Conservation (phyloP, 2,888 invertebrate genomes). For the Galerucella nymphaeae region DNA sequence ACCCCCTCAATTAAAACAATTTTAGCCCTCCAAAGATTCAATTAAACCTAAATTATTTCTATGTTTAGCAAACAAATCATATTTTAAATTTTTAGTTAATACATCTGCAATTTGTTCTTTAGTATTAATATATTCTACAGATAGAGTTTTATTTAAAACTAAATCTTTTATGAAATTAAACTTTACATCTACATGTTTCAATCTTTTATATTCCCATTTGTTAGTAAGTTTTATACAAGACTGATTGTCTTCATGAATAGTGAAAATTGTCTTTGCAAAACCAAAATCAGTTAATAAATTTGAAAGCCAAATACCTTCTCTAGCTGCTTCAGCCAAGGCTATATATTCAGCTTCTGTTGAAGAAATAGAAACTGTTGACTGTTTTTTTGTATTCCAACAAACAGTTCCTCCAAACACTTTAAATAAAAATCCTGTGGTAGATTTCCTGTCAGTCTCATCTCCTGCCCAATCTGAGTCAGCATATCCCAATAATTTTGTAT, state of each 20-base stretch:
- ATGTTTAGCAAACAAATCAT: no score
- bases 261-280: slow-evolving; percentile 9
- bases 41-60: no score
- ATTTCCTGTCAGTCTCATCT: slow-evolving; percentile 48
- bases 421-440: slow-evolving; percentile 53
- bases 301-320: slow-evolving; percentile 49
- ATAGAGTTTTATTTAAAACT: slow-evolving; percentile 18
- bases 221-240: slow-evolving; percentile 31
- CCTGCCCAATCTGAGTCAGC: slow-evolving; percentile 51
- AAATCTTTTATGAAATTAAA: slow-evolving; percentile 35
- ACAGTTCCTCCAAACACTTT: slow-evolving; percentile 49
- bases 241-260: slow-evolving; percentile 6
- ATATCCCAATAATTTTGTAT: no score
- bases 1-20: background rate
- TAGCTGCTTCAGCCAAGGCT: slow-evolving; percentile 48
- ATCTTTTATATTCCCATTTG: slow-evolving; percentile 33
- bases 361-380: slow-evolving; percentile 52
- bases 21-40: background rate
- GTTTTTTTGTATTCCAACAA: slow-evolving; percentile 53
- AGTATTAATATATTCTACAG: slow-evolving; percentile 26
- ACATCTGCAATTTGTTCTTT: slow-evolving; percentile 11
- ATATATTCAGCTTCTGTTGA: slow-evolving; percentile 57
- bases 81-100: no score
- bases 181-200: slow-evolving; percentile 34
- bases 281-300: slow-evolving; percentile 21